Percentiles rank a stretch among this genome's conserved stretches.
phyloP scores from a whole-genome alignment of 2,113 vertebrate species.

The Eonycteris spelaea region DNA sequence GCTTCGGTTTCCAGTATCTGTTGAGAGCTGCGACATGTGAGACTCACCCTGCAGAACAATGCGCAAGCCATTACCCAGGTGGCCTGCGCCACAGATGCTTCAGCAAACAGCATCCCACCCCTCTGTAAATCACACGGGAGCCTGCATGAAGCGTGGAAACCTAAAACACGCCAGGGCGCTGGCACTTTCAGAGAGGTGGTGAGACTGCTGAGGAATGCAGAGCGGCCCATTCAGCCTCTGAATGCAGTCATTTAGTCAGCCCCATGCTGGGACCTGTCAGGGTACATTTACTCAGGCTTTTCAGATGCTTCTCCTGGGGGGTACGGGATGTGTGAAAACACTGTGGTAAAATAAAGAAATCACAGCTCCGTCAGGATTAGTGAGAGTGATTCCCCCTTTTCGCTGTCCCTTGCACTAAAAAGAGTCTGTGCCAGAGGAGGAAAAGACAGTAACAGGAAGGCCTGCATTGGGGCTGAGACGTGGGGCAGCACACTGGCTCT shows the following conservation, averaged over 20 bases:
- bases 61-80: neutral
- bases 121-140: neutral
- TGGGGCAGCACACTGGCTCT: rapidly evolving
- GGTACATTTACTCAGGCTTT: neutral
- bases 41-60: neutral
- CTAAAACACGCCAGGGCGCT: neutral
- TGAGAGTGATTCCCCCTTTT: neutral
- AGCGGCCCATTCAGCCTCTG: neutral
- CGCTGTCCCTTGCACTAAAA: neutral
- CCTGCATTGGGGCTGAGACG: rapidly evolving
- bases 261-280: slow-evolving; percentile 27
- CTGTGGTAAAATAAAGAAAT: neutral
- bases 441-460: neutral
- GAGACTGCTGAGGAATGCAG: neutral
- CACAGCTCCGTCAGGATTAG: neutral
- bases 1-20: neutral
- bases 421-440: neutral
- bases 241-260: neutral
- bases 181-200: neutral
- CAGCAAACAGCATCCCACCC: neutral
- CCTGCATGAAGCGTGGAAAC: neutral
- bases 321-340: neutral
- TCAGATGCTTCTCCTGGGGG: slow-evolving; percentile 1
- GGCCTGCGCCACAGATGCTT: neutral
- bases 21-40: neutral